Evolutionary conservation across 2,888 invertebrate species (phyloP).

Genomic region (Hydropsyche betteni): DNA sequence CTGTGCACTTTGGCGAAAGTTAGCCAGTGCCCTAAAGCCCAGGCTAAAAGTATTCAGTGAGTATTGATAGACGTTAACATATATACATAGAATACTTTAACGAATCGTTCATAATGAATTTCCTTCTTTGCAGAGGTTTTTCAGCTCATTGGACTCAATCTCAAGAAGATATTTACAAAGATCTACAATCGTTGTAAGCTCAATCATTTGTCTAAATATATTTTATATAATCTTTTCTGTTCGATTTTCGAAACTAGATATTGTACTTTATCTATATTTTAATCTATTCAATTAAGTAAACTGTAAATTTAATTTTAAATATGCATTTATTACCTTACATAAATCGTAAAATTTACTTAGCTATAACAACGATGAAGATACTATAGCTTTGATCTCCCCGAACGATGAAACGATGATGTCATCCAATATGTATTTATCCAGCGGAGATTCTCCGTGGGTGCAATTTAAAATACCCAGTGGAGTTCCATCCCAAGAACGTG

Average conservation of each 20-base stretch:
- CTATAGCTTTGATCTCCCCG: conserved; percentile 46
- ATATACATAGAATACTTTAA: neutral
- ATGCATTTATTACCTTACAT: neutral
- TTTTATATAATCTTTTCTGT: neutral
- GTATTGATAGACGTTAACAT: conserved; percentile 57
- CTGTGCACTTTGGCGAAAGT: conserved; percentile 89
- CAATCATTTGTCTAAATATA: neutral
- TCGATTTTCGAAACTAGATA: neutral
- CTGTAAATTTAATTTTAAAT: neutral
- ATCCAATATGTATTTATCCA: conserved; percentile 27
- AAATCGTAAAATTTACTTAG: conserved; percentile 32
- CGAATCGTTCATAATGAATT: neutral
- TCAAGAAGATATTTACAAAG: conserved; percentile 86
- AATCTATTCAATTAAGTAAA: neutral
- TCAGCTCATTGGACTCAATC: conserved; percentile 79
- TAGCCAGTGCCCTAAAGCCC: conserved; percentile 81
- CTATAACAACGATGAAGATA: conserved; percentile 47
- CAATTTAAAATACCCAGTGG: conserved; percentile 73
- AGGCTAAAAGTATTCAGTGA: conserved; percentile 77
- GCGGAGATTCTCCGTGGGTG: conserved; percentile 69
- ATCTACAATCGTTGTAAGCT: conserved; percentile 82
- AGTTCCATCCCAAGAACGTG: conserved; percentile 68
- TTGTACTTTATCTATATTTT: neutral
- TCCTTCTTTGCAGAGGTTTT: conserved; percentile 76
- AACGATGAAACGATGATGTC: conserved; percentile 50